Conservation (phyloP, 2,888 invertebrate genomes). For the Zhuqinia jingwanae region DNA sequence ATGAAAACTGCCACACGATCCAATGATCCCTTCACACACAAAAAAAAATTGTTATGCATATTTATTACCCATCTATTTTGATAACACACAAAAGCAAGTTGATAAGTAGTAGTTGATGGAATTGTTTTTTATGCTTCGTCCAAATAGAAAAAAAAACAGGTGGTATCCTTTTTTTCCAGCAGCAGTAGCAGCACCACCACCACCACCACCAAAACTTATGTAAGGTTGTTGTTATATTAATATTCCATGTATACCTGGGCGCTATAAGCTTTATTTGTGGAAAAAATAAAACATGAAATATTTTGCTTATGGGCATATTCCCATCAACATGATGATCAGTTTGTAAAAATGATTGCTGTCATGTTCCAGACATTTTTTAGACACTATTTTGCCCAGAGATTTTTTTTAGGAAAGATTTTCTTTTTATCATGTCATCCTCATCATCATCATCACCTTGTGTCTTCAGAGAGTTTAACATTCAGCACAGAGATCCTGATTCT, state of each 20-base stretch:
- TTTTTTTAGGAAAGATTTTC: too few species aligned
- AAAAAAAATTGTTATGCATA: neutral
- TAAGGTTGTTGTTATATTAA: constrained; percentile 1
- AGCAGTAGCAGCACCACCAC: neutral
- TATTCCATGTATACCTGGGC: neutral
- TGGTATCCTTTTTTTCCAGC: constrained; percentile 19
- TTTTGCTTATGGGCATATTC: constrained; percentile 55
- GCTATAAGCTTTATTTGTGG: neutral
- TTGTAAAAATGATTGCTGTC: constrained; percentile 32
- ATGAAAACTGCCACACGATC: constrained; percentile 21
- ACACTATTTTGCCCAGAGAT: constrained; percentile 29
- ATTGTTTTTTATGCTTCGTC: constrained; percentile 1
- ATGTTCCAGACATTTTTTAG: constrained; percentile 1
- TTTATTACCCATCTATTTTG: neutral
- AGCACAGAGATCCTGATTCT: too few species aligned
- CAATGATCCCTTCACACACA: neutral
- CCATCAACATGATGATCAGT: constrained; percentile 28
- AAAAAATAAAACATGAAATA: constrained; percentile 51
- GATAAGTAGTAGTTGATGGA: constrained; percentile 4
- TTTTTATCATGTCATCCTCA: neutral
- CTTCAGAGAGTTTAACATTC: too few species aligned
- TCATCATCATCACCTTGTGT: constrained; percentile 30
- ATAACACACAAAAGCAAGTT: constrained; percentile 31
- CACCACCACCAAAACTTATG: neutral
- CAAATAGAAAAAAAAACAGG: constrained; percentile 10